Conservation (phyloP, 2,888 invertebrate genomes). For the Alloplasta piceator region DNA sequence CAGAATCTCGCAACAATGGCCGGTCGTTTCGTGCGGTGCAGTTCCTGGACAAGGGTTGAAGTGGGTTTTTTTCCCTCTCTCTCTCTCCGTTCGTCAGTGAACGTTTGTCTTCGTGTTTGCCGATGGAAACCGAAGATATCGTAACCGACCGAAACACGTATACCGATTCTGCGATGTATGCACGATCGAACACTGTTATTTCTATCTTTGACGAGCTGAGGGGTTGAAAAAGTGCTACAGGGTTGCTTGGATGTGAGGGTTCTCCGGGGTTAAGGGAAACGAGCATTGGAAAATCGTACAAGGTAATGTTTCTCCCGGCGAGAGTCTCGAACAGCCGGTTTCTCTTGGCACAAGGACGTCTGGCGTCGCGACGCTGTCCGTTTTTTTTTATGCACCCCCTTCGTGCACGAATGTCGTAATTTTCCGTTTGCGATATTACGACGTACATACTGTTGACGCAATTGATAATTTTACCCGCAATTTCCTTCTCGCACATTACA, state of each 20-base stretch:
- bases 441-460: too few species aligned
- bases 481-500: too few species aligned
- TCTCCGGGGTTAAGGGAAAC: conserved; percentile 1
- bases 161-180: conserved; percentile 35
- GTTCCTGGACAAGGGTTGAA: neutral
- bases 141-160: conserved; percentile 64
- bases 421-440: too few species aligned
- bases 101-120: conserved; percentile 27
- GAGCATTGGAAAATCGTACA: conserved; percentile 55
- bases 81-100: neutral
- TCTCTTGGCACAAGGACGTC: conserved; percentile 62
- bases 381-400: neutral
- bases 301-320: conserved; percentile 62
- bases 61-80: conserved; percentile 24
- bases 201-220: conserved; percentile 33
- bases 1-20: conserved; percentile 50
- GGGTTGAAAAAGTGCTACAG: conserved; percentile 10
- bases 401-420: too few species aligned
- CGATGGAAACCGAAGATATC: conserved; percentile 65
- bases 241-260: neutral
- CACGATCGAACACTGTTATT: conserved; percentile 23
- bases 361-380: conserved; percentile 63
- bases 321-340: conserved; percentile 46
- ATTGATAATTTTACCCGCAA: too few species aligned
- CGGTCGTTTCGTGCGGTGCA: neutral